These are phyloP conservation scores for Acanthurus lineatus DNA, from an alignment of 2,797 vertebrate species.

Conservation along the genomic window DNA sequence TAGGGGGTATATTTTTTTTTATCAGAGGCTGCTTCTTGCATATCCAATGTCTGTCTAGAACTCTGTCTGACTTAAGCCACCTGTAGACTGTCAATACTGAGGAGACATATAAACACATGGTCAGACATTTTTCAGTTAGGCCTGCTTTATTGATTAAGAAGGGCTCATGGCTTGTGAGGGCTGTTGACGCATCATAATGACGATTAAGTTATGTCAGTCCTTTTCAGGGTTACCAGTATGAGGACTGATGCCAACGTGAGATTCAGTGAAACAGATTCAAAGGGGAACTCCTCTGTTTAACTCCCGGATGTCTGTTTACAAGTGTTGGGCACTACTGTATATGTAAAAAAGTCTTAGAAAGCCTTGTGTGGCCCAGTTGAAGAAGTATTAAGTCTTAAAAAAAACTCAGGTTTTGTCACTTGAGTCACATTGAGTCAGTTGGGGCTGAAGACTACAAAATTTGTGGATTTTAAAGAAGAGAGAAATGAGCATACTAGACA, in stretches of 20 bases:
- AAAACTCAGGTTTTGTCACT: not conserved
- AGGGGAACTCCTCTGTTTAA: not conserved
- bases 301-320: not conserved
- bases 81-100: not conserved
- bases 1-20: conserved; percentile 49
- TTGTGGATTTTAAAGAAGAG: too few species aligned
- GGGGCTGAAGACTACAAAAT: not conserved
- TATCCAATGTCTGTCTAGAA: conserved; percentile 29
- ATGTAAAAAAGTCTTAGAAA: not conserved
- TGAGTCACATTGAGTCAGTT: not conserved
- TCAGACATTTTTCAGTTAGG: not conserved
- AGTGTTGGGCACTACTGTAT: too few species aligned
- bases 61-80: conserved; percentile 30
- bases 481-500: too few species aligned
- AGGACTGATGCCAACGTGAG: not conserved
- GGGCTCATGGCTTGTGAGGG: not conserved
- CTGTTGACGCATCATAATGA: not conserved
- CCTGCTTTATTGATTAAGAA: conserved; percentile 4
- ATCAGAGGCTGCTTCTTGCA: conserved; percentile 30
- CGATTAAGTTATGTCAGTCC: not conserved
- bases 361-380: not conserved
- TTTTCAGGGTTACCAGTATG: not conserved
- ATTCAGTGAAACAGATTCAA: not conserved
- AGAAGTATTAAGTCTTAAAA: not conserved
- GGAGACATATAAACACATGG: not conserved